Conservation (phyloP, 2,888 invertebrate genomes). For the Eumacrocentrus americanus region DNA sequence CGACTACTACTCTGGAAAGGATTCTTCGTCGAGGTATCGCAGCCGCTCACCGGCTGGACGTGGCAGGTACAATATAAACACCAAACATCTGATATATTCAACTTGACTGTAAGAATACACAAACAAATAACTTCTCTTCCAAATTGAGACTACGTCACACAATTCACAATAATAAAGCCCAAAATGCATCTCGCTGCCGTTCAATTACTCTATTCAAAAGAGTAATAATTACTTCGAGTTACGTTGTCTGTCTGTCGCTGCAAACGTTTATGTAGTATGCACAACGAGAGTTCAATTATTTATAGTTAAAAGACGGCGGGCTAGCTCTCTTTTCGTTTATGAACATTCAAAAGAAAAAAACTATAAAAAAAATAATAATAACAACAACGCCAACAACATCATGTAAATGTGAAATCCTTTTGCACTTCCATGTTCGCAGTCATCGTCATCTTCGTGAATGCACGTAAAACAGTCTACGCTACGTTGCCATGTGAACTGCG, state of each 20-base stretch:
- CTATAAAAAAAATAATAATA: conserved; percentile 27
- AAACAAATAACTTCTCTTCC: conserved; percentile 4
- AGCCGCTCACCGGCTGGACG: conserved; percentile 65
- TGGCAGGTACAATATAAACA: conserved; percentile 61
- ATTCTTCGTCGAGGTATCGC: conserved; percentile 63
- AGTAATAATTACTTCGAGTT: too few species aligned
- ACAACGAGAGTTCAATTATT: background rate
- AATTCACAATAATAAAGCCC: too few species aligned
- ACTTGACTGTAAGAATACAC: conserved; percentile 13
- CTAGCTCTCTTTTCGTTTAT: conserved; percentile 13
- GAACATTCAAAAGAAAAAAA: conserved; percentile 24
- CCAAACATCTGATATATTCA: conserved; percentile 3
- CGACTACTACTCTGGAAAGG: conserved; percentile 58
- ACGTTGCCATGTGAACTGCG: conserved; percentile 59
- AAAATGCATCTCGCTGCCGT: too few species aligned
- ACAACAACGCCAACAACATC: conserved; percentile 32
- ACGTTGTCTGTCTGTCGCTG: too few species aligned
- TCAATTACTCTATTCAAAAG: too few species aligned
- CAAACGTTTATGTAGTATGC: conserved; percentile 9
- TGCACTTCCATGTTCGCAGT: conserved; percentile 61
- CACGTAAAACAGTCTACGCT: conserved; percentile 60
- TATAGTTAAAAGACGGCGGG: too few species aligned
- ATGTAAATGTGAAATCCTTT: conserved; percentile 49
- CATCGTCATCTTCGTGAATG: conserved; percentile 61
- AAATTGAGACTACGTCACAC: background rate